Base-by-base conservation (phyloP, 1,140 invertebrate genomes). In the Rhagoletis zephyria region DNA sequence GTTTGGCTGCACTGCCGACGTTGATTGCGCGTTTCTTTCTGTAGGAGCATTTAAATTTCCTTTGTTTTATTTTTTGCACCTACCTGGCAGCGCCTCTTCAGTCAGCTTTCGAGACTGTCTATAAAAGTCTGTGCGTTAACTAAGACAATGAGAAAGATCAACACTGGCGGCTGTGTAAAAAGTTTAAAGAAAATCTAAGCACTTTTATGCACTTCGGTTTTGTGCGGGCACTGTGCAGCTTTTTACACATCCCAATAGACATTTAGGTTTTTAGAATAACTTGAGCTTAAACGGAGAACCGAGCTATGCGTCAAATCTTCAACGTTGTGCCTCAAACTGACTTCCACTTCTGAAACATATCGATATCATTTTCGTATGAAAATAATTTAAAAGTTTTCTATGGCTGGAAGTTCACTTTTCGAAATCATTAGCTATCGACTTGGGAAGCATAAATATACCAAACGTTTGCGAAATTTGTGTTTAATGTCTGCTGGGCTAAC, bases 111-210 rank as follows among this genome's bases (percentile, higher is more conserved):
- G 16, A 63, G 61, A 63, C 9, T 56, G 74, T 56, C 74, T 81
- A 56, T 81, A 81, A 81, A 56, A 81, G 16, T 81, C 16, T 19
- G 48, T 81, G 74, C 74, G 48, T 81, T 81, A 81, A 51, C 74
- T 81, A 81, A 59, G 74, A 12, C 74, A 51, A 81, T 81, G 74
- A 81, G 48, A 81, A 81, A 56, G 74, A 81, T 81, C 74, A 81
- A 56, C 74, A 51, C 74, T 81, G 74, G 74, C 74, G 74, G 74
- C 74, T 81, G n/a, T 81, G 48, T 56, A 19, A 30, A 81, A 81
- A 51, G 12, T 81, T 81, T 81, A 56, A 77, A 14, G 74, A 77
- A 81, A 81, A 81, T 81, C 74, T 81, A 56, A 48, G 74, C 74
- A 30, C 48, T 81, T 56, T 42, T 48, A 81, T 56, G 51, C 51